A percentile compares a stretch with the other conserved stretches of the same genome.
These are phyloP conservation scores for Apotomis capreana DNA, from an alignment of 2,888 invertebrate species.

Conservation along the genomic window DNA sequence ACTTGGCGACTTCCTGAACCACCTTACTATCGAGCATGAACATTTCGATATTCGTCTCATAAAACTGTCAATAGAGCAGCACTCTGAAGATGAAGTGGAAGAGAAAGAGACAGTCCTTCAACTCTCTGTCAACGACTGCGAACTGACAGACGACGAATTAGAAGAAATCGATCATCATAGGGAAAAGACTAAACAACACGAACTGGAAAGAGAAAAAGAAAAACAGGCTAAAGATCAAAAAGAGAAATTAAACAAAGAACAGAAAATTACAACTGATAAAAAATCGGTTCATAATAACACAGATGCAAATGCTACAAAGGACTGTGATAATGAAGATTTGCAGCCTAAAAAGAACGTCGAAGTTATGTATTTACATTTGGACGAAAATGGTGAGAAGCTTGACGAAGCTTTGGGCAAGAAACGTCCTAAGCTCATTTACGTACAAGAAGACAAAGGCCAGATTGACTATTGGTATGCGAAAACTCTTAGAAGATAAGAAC, in stretches of 20 bases:
- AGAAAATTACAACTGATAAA: neutral
- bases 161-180: constrained; percentile 27
- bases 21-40: constrained; percentile 20
- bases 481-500: constrained; percentile 1
- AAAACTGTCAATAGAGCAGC: constrained; percentile 32
- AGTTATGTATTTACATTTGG: constrained; percentile 24
- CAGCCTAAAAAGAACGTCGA: constrained; percentile 4
- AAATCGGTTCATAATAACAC: neutral
- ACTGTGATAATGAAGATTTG: neutral
- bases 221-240: constrained; percentile 1
- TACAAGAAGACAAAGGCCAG: constrained; percentile 21
- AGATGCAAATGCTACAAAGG: neutral
- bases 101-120: constrained; percentile 34
- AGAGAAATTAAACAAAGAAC: constrained; percentile 3
- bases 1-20: constrained; percentile 7
- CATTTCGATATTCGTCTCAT: constrained; percentile 31
- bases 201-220: neutral
- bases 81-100: constrained; percentile 22
- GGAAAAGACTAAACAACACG: constrained; percentile 8
- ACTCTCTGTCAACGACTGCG: constrained; percentile 34
- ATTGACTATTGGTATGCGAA: constrained; percentile 22
- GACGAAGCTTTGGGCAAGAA: constrained; percentile 1
- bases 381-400: constrained; percentile 26
- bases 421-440: constrained; percentile 16
- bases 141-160: constrained; percentile 13